These are phyloP conservation scores for Beris morrisii DNA, from an alignment of 2,888 invertebrate genomes.

Conservation along the genomic window DNA sequence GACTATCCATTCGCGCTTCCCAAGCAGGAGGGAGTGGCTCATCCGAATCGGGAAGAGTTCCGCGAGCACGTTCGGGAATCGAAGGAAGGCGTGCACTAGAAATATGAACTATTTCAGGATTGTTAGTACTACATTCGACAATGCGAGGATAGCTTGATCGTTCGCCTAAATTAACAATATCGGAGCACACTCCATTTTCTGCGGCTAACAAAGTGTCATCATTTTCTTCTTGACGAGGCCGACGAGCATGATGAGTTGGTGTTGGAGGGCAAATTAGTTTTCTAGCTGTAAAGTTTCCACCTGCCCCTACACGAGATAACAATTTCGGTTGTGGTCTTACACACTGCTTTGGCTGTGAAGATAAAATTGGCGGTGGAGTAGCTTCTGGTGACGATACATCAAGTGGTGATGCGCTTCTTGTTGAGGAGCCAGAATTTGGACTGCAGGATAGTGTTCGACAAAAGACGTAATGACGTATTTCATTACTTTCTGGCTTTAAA, in stretches of 20 bases:
- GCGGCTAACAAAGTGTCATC: slow-evolving; percentile 37
- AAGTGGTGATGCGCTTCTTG: slow-evolving; percentile 55
- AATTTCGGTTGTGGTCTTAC: slow-evolving; percentile 67
- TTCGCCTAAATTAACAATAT: slow-evolving; percentile 50
- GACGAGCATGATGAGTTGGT: slow-evolving; percentile 81
- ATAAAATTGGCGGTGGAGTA: slow-evolving; percentile 32
- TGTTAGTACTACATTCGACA: slow-evolving; percentile 43
- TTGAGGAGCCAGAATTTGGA: slow-evolving; percentile 55
- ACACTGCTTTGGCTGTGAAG: slow-evolving; percentile 35
- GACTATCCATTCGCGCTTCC: slow-evolving; percentile 96
- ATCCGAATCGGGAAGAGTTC: slow-evolving; percentile 65
- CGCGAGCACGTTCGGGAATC: slow-evolving; percentile 71
- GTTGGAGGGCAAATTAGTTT: slow-evolving; percentile 80
- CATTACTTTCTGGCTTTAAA: slow-evolving; percentile 39
- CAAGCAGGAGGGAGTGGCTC: slow-evolving; percentile 90
- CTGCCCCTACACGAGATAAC: slow-evolving; percentile 59
- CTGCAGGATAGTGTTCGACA: slow-evolving; percentile 51
- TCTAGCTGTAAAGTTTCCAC: slow-evolving; percentile 44
- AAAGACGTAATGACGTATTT: slow-evolving; percentile 38
- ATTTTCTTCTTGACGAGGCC: slow-evolving; percentile 60
- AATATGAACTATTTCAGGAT: slow-evolving; percentile 65
- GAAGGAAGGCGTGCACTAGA: slow-evolving; percentile 77
- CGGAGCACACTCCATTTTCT: slow-evolving; percentile 45
- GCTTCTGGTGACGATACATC: slow-evolving; percentile 44
- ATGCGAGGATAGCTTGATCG: slow-evolving; percentile 28